Evolutionary conservation across 2,888 invertebrate species (phyloP), one percentile per base, ranked within the genome.

Genomic region (Ochropleura plecta): DNA sequence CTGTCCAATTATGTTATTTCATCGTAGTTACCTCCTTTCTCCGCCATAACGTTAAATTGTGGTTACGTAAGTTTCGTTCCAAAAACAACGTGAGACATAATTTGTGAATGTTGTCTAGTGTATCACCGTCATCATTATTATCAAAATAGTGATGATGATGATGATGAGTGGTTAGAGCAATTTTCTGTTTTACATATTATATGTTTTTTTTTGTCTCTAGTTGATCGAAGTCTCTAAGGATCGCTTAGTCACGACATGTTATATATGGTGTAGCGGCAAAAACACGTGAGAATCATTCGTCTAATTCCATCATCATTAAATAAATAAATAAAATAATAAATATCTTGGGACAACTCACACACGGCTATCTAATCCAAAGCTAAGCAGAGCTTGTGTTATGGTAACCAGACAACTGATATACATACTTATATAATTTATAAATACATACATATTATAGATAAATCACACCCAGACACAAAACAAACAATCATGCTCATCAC

Each of bases 21-120:
- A 65, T 64, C 18, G 73, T 30, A 77, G 40, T 66, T 53, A 40
- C 48, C 68, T 86, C 88, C 86, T 86, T 86, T 86, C 86, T 82
- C 86, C 68, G 40, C 55, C n/a, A 42, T 42, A 66, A 73, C 16
- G 48, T 59, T 42, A 67, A 70, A 42, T 76, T 69, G 57, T 53
- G 57, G 66, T 87, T 84, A 76, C 46, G 49, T 82, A 86, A 87
- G 59, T 73, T 18, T 44, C 42, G 60, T 12, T 67, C 8, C 59
- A 74, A 81, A 81, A 82, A 76, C 67, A 78, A 70, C 44, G 9
- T 57, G 12, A 60, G 57, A 64, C 53, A 68, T 67, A 70, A 85
- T 82, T 72, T 78, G 60, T 20, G 44, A 78, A 78, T 57, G 63
- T 70, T 40, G 18, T 46, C 60, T 65, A 72, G 12, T 71, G 55